A percentile compares a stretch with the other conserved stretches of the same genome.
These are phyloP conservation scores for Campoplex capitator DNA, from an alignment of 2,888 invertebrate genomes.

Conservation along the genomic window DNA sequence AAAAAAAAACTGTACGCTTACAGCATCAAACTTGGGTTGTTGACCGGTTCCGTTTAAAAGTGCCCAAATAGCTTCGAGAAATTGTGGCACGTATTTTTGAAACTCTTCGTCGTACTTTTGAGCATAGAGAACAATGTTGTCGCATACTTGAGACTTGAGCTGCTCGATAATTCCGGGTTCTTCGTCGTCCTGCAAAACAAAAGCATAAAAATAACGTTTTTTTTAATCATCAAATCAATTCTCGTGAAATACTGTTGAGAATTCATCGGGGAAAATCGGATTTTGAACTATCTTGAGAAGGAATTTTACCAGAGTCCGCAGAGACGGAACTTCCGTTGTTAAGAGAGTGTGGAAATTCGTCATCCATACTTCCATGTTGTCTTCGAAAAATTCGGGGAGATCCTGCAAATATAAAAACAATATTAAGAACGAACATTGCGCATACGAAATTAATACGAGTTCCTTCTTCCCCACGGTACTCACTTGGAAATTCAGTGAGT, in stretches of 20 bases:
- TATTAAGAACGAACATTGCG: constrained; percentile 1
- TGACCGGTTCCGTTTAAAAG: constrained; percentile 94
- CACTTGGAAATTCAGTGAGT: constrained; percentile 97
- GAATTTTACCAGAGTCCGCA: constrained; percentile 88
- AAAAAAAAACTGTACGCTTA: constrained; percentile 83
- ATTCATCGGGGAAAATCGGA: not conserved
- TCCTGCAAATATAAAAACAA: constrained; percentile 86
- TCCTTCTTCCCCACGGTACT: constrained; percentile 62
- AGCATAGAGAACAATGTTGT: constrained; percentile 97
- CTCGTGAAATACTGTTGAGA: not conserved
- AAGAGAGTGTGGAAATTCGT: constrained; percentile 93
- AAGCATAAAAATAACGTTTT: not conserved
- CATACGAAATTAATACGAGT: not conserved
- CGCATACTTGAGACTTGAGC: constrained; percentile 97
- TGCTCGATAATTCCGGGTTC: constrained; percentile 96
- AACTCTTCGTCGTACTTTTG: constrained; percentile 99
- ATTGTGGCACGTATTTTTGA: constrained; percentile 93
- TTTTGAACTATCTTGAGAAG: not conserved
- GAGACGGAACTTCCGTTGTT: constrained; percentile 90
- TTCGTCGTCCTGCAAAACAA: constrained; percentile 89
- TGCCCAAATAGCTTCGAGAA: constrained; percentile 98
- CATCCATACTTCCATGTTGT: constrained; percentile 99
- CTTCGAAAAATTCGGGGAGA: constrained; percentile 99
- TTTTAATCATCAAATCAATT: not conserved
- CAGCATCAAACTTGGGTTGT: constrained; percentile 95